phyloP scores from a whole-genome alignment of 2,888 invertebrate genomes.

The Orthosia gracilis region DNA sequence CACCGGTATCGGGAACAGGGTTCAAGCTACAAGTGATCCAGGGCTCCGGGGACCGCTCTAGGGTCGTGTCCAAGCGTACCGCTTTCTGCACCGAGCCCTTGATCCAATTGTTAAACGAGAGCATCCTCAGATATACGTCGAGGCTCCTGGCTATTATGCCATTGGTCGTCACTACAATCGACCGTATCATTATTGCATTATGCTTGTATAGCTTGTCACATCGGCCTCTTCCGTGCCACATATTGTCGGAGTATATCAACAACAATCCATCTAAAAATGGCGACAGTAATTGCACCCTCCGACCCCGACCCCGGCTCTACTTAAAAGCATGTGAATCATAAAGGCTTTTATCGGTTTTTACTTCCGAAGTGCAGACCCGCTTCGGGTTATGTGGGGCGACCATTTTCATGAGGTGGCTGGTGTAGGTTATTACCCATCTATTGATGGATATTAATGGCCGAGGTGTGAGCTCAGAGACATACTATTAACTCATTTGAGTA shows the following conservation, averaged over 20 bases:
- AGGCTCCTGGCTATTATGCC: too few relatives aligned
- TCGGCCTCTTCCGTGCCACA: neutral
- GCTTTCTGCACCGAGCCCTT: too few relatives aligned
- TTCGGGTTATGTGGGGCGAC: conserved; percentile 2
- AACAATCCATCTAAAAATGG: conserved; percentile 13
- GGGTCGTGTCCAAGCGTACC: too few relatives aligned
- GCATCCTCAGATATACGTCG: too few relatives aligned
- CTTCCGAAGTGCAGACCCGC: conserved; percentile 11
- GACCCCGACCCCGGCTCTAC: conserved; percentile 22
- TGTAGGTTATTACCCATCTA: too few relatives aligned
- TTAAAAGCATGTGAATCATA: conserved; percentile 52
- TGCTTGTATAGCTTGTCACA: neutral
- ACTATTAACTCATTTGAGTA: too few relatives aligned
- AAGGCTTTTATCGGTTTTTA: conserved; percentile 50
- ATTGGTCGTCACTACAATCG: too few relatives aligned
- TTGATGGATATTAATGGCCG: neutral
- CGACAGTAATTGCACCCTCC: conserved; percentile 37
- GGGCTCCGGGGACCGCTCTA: too few relatives aligned
- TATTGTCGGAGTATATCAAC: neutral
- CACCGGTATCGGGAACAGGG: too few relatives aligned
- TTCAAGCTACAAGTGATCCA: too few relatives aligned
- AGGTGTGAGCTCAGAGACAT: neutral
- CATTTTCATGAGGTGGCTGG: neutral
- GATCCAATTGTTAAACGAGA: too few relatives aligned
- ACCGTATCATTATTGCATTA: too few relatives aligned